Percentiles rank a stretch among this genome's conserved stretches.
These are phyloP conservation scores for Andrena dorsata DNA, from an alignment of 2,888 invertebrate genomes.

Conservation along the genomic window DNA sequence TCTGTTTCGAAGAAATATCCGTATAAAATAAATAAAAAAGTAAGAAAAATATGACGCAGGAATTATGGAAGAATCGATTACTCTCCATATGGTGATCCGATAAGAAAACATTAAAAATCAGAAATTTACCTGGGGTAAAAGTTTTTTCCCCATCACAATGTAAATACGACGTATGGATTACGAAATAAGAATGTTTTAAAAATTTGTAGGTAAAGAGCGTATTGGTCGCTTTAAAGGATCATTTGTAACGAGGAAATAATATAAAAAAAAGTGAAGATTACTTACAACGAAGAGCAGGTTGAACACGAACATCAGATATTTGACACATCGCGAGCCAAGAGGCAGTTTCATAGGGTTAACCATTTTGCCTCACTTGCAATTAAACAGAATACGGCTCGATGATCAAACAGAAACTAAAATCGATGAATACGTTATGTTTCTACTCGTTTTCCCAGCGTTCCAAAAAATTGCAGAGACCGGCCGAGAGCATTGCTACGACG, in stretches of 20 bases:
- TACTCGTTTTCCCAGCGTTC: constrained; percentile 18
- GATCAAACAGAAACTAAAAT: neutral
- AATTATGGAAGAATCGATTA: neutral
- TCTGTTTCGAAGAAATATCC: neutral
- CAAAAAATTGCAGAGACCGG: constrained; percentile 51
- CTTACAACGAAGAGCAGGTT: constrained; percentile 92
- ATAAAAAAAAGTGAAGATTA: constrained; percentile 59
- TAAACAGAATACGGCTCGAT: neutral
- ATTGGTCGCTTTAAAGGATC: too few species aligned
- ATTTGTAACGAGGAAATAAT: neutral
- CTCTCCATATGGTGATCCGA: neutral
- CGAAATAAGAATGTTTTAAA: neutral
- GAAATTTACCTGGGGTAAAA: neutral
- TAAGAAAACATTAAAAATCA: neutral
- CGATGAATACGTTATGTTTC: neutral
- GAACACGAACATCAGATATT: constrained; percentile 90
- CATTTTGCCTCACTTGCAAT: constrained; percentile 52
- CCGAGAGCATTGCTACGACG: constrained; percentile 43
- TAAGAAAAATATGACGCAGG: neutral
- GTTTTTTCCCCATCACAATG: neutral
- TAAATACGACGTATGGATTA: neutral
- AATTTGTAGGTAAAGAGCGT: neutral
- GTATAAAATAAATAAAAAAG: neutral
- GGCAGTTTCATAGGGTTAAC: constrained; percentile 76
- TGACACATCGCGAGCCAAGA: constrained; percentile 87